A percentile compares a stretch with the other conserved stretches of the same genome.
Evolutionary conservation across 2,888 invertebrate species (phyloP).

Genomic region (Sylvicola fuscatus): DNA sequence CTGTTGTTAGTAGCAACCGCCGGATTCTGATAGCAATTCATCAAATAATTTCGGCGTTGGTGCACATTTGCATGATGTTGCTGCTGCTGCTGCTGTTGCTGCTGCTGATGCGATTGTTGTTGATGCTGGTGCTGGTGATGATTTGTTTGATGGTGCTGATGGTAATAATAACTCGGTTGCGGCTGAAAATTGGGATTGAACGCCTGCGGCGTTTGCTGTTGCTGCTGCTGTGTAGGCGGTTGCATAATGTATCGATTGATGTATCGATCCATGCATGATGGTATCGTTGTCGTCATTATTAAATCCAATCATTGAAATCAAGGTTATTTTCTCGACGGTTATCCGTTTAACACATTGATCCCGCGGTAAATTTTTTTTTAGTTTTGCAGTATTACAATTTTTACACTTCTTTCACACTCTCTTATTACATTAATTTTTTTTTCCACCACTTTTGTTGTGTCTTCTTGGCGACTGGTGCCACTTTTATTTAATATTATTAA

Average conservation of each 20-base stretch:
- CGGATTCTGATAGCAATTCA: conserved; percentile 7
- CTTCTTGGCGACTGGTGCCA: no score
- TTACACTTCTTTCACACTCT: no score
- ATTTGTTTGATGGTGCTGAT: conserved; percentile 1
- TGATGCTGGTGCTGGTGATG: conserved; percentile 13
- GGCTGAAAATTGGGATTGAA: background rate
- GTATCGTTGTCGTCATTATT: conserved; percentile 6
- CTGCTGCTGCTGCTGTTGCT: background rate
- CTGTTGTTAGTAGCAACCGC: background rate
- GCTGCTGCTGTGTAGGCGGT: conserved; percentile 5
- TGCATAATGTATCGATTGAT: conserved; percentile 6
- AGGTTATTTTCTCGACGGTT: background rate
- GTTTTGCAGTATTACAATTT: background rate
- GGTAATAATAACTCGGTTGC: conserved; percentile 1
- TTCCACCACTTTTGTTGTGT: no score
- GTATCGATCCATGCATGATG: conserved; percentile 8
- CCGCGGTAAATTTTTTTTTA: background rate
- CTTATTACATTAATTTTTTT: no score
- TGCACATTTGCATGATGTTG: conserved; percentile 1
- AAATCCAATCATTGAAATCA: conserved; percentile 4
- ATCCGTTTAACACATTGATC: background rate
- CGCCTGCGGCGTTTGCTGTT: conserved; percentile 4
- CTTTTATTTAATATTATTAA: no score
- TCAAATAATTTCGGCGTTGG: conserved; percentile 9
- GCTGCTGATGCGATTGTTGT: conserved; percentile 3